Evolutionary conservation across 1,140 invertebrate species (phyloP), one percentile per base, ranked within the genome.

Genomic region (Episyrphus balteatus): DNA sequence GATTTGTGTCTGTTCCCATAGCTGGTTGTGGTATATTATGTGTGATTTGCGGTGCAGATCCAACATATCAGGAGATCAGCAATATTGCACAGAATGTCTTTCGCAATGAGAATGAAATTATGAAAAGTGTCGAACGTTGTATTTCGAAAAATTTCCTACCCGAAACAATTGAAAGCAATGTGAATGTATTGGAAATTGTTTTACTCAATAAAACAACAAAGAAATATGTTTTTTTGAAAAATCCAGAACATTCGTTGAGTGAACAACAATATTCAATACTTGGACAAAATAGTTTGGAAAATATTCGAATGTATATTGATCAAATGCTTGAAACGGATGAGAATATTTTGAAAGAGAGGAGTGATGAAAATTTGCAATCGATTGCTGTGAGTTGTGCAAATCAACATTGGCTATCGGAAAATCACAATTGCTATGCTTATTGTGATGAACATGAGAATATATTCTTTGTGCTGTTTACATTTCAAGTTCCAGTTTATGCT

Each of bases 331-430:
- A 64, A 44, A 47, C 56, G 3, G 51, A 55, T 39, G 46, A 56
- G 11, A 44, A 55, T 7, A 34, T 61, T 13, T 3, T 37, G 11
- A 55, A 55, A 32, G 17, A 43, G 0, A 42, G 33, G 8, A 47
- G 37, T 14, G 21, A 34, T 15, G 40, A 47, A 5, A 15, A 13
- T 36, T 34, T 7, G 10, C 42, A 46, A 8, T 12, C 43, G 6
- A 37, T 48, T 5, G 18, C 51, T 3, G 26, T 44, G 9, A 53
- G 48, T 37, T 47, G 46, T 15, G 32, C 50, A 0, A 30, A 64
- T 43, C 62, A 65, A 39, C 61, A 61, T 44, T 61, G 59, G 44
- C 64, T 59, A 45, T 59, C 60, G 8, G 62, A 65, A 30, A 62
- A 62, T 37, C 56, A 65, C 44, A 65, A 65, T 36, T 65, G 59